phyloP scores from a whole-genome alignment of 2,113 vertebrate genomes.

The Hypanus sabinus region DNA sequence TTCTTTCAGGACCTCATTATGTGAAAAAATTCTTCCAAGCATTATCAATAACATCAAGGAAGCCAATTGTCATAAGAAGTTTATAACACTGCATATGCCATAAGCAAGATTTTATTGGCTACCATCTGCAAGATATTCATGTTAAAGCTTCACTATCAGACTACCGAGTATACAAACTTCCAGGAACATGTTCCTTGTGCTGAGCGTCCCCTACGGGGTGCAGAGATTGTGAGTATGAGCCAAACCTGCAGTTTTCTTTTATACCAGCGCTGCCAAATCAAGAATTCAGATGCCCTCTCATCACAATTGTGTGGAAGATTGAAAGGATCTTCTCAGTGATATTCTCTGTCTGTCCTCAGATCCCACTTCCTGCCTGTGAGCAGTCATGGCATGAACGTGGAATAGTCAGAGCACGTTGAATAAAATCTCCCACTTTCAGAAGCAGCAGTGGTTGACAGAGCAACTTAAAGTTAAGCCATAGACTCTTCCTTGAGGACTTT shows the following conservation, averaged over 20 bases:
- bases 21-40: background rate
- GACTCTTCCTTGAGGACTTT: background rate
- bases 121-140: background rate
- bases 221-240: background rate
- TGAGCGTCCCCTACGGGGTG: background rate
- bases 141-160: background rate
- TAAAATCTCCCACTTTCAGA: background rate
- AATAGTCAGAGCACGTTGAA: background rate
- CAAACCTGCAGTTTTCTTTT: background rate
- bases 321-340: background rate
- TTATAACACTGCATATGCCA: background rate
- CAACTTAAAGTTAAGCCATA: background rate
- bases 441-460: background rate
- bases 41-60: background rate
- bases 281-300: background rate
- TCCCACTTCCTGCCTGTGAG: background rate
- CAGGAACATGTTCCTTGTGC: background rate
- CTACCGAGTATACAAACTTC: background rate
- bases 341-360: background rate
- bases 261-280: background rate
- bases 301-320: background rate
- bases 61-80: background rate
- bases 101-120: conserved; percentile 9
- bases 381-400: background rate
- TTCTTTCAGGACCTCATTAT: background rate